Conservation (phyloP, 2,113 vertebrate genomes). For the Mobula birostris region DNA sequence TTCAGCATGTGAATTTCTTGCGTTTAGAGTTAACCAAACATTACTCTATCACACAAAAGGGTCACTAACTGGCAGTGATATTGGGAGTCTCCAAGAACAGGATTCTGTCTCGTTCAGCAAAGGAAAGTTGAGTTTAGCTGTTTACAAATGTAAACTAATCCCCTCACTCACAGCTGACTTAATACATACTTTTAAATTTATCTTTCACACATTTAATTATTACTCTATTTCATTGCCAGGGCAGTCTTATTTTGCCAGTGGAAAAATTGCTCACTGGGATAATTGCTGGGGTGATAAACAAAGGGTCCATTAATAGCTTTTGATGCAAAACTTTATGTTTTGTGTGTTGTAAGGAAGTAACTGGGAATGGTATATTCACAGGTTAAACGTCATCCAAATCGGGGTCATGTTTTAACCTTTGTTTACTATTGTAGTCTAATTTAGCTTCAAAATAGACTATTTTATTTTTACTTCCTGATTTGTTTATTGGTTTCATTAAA, state of each 20-base stretch:
- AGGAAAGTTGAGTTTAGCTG: neutral
- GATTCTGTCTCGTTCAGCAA: neutral
- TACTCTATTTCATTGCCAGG: neutral
- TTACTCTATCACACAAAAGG: neutral
- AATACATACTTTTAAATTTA: neutral
- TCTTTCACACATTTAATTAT: neutral
- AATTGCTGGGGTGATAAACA: neutral
- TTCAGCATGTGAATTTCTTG: too few species aligned
- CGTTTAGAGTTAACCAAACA: neutral
- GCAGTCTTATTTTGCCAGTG: neutral
- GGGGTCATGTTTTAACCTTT: neutral
- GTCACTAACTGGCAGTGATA: neutral
- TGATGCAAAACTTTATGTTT: neutral
- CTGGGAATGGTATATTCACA: neutral
- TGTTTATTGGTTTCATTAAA: neutral
- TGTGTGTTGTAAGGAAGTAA: neutral
- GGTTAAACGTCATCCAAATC: neutral
- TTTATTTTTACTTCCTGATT: neutral
- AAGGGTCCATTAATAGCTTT: neutral
- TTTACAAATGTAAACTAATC: neutral
- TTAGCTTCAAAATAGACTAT: neutral
- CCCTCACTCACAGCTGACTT: neutral
- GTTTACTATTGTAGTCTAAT: neutral
- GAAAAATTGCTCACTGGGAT: neutral
- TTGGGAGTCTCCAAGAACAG: neutral